Conservation (phyloP, 2,797 vertebrate genomes). For the Etheostoma nigrum region DNA sequence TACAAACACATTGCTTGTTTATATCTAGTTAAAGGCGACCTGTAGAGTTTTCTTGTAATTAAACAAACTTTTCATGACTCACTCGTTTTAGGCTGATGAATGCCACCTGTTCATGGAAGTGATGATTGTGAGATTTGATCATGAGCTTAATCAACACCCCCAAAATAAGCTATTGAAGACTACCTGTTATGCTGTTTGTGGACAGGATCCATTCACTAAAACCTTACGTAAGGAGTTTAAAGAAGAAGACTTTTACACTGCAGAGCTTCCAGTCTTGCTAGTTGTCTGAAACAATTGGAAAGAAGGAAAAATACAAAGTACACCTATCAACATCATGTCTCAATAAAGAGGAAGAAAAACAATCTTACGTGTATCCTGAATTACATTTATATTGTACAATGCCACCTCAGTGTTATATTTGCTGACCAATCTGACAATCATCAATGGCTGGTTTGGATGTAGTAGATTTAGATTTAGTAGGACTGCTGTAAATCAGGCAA, state of each 20-base stretch:
- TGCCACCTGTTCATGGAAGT: neutral
- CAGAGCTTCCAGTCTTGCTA: neutral
- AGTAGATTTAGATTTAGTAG: neutral
- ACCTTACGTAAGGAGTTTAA: neutral
- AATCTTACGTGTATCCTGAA: neutral
- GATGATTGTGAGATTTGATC: neutral
- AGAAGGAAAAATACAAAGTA: neutral
- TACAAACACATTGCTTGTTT: neutral
- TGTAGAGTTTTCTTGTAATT: neutral
- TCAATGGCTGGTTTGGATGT: neutral
- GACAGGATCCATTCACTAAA: neutral
- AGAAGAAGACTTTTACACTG: neutral
- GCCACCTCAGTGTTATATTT: neutral
- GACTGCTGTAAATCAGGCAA: conserved; percentile 25
- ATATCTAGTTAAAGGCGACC: neutral
- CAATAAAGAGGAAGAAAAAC: neutral
- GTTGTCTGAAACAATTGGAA: neutral
- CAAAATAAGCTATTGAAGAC: neutral
- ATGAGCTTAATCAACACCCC: neutral
- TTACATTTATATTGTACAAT: neutral
- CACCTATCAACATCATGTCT: no score
- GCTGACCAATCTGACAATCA: neutral
- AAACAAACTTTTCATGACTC: neutral
- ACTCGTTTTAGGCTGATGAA: no score
- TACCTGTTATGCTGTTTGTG: neutral